Base-by-base conservation (phyloP, 2,797 vertebrate species). In the Sebastes elongatus region DNA sequence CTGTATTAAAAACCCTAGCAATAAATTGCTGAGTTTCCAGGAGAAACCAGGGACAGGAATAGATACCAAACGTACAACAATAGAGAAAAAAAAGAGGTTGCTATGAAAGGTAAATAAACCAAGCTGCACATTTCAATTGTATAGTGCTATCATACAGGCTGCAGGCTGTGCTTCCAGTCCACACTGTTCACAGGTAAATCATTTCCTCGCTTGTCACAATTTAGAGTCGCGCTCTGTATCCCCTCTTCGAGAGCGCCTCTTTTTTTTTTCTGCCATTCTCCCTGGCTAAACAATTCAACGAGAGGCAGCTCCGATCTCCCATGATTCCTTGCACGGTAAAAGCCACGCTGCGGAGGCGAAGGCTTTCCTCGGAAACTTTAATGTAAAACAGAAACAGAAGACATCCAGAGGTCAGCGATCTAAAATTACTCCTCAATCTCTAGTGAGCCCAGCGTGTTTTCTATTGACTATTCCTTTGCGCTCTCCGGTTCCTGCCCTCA, bases 361-460 rank as follows among this genome's bases (percentile, higher is more conserved):
- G 82, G 78, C 85, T 91, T 91, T 76, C 89, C 80, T 81, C 57
- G 61, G 80, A 93, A 94, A 94, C 71, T 75, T 88, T 93, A 94
- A 95, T 93, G 89, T 90, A 94, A 93, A 95, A 92, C 92, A 94
- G 93, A 93, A 93, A 94, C 84, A 84, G 87, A 86, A 94, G 90
- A 94, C 91, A 92, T 78, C 59, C 89, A 94, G 92, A 93, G 94
- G 94, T 95, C 94, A 95, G 79, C 68, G 25, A 81, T 93, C 91
- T 96, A 93, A 94, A 94, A 95, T 95, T 93, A 94, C 94, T 92
- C 83, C 86, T 91, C 85, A 89, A 87, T 92, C 93, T 93, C 87
- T 57, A 75, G 90, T 67, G 76, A 94, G 90, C 88, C 83, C 86
- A 87, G 91, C 87, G 55, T 94, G 89, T 94, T 95, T 94, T 94